Conservation (phyloP, 1,140 invertebrate genomes). For the Idris sp. region DNA sequence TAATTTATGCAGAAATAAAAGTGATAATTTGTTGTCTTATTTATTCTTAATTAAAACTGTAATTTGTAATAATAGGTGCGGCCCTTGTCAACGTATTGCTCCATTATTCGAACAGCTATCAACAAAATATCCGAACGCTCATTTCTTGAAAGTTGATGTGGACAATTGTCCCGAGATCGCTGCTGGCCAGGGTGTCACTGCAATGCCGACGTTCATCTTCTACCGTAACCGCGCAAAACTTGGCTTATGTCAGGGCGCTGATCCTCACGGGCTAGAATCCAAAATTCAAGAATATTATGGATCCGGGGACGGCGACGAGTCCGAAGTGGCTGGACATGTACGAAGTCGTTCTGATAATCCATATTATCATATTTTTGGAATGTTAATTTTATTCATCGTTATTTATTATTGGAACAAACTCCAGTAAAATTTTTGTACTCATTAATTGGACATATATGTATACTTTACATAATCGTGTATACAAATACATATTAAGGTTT, state of each 20-base stretch:
- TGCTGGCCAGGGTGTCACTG: slow-evolving; percentile 89
- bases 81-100: slow-evolving; percentile 95
- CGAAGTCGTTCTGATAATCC: slow-evolving; percentile 66
- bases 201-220: slow-evolving; percentile 99
- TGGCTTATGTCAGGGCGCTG: slow-evolving; percentile 90
- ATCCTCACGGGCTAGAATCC: slow-evolving; percentile 87
- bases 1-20: too few species aligned
- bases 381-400: slow-evolving; percentile 67
- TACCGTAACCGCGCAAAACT: slow-evolving; percentile 90
- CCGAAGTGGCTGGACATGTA: slow-evolving; percentile 89
- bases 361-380: slow-evolving; percentile 70
- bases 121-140: slow-evolving; percentile 89
- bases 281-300: slow-evolving; percentile 95
- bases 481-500: too few species aligned
- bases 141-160: slow-evolving; percentile 97
- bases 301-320: slow-evolving; percentile 81
- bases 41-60: too few species aligned
- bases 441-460: too few species aligned
- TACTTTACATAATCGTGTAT: too few species aligned
- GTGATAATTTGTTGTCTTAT: too few species aligned
- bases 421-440: background rate
- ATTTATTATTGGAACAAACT: slow-evolving; percentile 72
- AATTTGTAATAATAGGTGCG: too few species aligned
- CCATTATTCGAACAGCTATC: slow-evolving; percentile 93
- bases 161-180: slow-evolving; percentile 93